Evolutionary conservation across 2,888 invertebrate species (phyloP).

Genomic region (Drosophila limbata): DNA sequence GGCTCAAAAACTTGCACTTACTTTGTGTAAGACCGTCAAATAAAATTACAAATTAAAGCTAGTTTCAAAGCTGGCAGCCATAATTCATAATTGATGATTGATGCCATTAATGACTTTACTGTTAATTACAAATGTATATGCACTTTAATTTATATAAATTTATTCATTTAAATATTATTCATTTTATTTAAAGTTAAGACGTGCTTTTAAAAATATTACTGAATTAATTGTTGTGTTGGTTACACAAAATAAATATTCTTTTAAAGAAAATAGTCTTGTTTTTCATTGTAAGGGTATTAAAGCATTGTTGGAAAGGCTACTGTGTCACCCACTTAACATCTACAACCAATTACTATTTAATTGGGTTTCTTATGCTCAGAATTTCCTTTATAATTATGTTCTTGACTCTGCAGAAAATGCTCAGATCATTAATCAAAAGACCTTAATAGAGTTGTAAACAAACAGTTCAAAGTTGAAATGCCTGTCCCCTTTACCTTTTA

Average conservation of each 20-base stretch:
- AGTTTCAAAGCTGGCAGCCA: slow-evolving; percentile 44
- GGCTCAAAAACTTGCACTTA: slow-evolving; percentile 44
- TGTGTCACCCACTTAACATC: not conserved
- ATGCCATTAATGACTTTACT: slow-evolving; percentile 22
- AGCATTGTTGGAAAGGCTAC: not conserved
- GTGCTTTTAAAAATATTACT: no score
- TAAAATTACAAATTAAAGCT: slow-evolving; percentile 74
- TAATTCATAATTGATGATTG: slow-evolving; percentile 70
- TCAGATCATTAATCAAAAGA: slow-evolving; percentile 66
- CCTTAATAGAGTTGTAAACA: slow-evolving; percentile 48
- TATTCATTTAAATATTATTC: no score
- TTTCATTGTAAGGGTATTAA: not conserved
- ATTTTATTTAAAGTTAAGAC: no score
- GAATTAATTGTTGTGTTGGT: no score
- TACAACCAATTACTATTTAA: slow-evolving; percentile 4
- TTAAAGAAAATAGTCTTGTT: no score
- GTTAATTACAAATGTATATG: slow-evolving; percentile 43
- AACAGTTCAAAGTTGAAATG: slow-evolving; percentile 29
- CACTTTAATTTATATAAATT: not conserved
- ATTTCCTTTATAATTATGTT: not conserved
- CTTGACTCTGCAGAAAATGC: slow-evolving; percentile 6
- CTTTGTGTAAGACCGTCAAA: slow-evolving; percentile 45
- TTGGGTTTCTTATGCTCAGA: not conserved
- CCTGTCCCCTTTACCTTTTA: slow-evolving; percentile 9
- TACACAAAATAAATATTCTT: no score